Evolutionary conservation across 1,140 invertebrate genomes (phyloP).

Genomic region (Drosophila paulistorum): DNA sequence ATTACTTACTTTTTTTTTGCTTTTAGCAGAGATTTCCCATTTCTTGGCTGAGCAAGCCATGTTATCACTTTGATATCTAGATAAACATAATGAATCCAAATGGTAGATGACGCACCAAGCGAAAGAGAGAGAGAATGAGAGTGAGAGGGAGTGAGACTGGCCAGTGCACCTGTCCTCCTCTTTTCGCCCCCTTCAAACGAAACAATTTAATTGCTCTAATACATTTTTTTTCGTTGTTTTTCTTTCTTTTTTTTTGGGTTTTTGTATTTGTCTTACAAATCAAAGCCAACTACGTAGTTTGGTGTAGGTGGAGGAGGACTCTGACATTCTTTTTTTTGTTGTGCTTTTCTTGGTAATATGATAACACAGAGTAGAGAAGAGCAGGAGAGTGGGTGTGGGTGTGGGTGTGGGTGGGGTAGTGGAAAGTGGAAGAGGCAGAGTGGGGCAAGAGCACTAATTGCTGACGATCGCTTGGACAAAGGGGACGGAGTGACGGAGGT

Average conservation of each 20-base stretch:
- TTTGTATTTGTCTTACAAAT: conserved; percentile 74
- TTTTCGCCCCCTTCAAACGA: conserved; percentile 38
- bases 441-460: conserved; percentile 31
- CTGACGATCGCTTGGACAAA: conserved; percentile 40
- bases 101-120: conserved; percentile 69
- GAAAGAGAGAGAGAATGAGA: no score
- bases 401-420: not conserved
- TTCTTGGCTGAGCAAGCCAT: conserved; percentile 36
- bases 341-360: conserved; percentile 20
- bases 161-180: conserved; percentile 30
- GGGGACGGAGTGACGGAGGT: not conserved
- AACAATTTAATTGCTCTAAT: conserved; percentile 75
- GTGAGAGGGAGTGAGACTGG: conserved; percentile 3
- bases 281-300: conserved; percentile 52
- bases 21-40: conserved; percentile 68
- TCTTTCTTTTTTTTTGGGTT: conserved; percentile 19
- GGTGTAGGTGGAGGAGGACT: conserved; percentile 2
- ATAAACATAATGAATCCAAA: conserved; percentile 49
- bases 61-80: conserved; percentile 73
- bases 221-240: conserved; percentile 14
- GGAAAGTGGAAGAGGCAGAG: not conserved
- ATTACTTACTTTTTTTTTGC: conserved; percentile 38
- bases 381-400: not conserved
- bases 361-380: conserved; percentile 27
- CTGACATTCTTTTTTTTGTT: conserved; percentile 6